Evolutionary conservation across 2,888 invertebrate genomes (phyloP).

Genomic region (Drosophila maculinotata): DNA sequence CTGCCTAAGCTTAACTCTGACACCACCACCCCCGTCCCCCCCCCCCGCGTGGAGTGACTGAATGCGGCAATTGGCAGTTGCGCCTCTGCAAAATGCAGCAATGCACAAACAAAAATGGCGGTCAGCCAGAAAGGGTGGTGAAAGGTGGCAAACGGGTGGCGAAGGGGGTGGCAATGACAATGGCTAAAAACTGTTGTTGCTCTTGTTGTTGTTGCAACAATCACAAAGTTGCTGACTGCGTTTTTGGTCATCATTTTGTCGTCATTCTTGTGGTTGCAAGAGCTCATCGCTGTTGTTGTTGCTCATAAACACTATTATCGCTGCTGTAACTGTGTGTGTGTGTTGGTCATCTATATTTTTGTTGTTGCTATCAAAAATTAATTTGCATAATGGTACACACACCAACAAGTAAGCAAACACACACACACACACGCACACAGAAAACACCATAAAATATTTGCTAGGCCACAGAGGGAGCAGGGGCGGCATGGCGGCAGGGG

Average conservation of each 20-base stretch:
- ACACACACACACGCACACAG: constrained; percentile 19
- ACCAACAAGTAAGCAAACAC: constrained; percentile 15
- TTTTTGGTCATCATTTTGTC: constrained; percentile 74
- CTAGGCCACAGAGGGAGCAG: background rate
- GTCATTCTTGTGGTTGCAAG: constrained; percentile 69
- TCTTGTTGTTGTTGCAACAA: constrained; percentile 61
- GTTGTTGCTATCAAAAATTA: constrained; percentile 72
- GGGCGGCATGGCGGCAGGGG: background rate
- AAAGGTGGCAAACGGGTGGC: background rate
- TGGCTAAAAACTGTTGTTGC: constrained; percentile 37
- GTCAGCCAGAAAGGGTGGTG: background rate
- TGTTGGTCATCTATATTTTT: constrained; percentile 47
- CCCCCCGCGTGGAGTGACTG: background rate
- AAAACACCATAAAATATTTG: constrained; percentile 11
- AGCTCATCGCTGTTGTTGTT: constrained; percentile 31
- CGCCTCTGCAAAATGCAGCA: constrained; percentile 21
- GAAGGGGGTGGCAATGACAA: background rate
- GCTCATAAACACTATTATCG: constrained; percentile 49
- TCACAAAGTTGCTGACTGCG: constrained; percentile 77
- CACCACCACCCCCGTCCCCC: no score
- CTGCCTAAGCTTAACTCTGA: background rate
- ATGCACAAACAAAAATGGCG: constrained; percentile 18
- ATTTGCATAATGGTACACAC: constrained; percentile 67
- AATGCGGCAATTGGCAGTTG: constrained; percentile 22
- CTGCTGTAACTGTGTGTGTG: constrained; percentile 15